These are phyloP conservation scores for Periparus ater DNA, from an alignment of 2,797 vertebrate genomes.

Conservation along the genomic window DNA sequence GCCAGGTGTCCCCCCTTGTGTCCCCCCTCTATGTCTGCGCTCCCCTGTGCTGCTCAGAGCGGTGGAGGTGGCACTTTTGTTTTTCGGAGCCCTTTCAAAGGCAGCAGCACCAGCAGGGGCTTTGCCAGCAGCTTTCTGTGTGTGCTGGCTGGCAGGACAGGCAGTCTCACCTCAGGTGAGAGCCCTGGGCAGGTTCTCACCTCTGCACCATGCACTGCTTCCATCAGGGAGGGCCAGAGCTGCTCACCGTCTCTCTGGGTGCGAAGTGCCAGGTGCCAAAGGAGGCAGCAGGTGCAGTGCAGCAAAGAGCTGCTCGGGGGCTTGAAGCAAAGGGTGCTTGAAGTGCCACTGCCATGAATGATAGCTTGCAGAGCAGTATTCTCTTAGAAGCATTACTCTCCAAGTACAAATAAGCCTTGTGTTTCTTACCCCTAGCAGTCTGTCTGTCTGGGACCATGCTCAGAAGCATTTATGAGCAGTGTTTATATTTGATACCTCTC, in stretches of 20 bases:
- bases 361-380: background rate
- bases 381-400: background rate
- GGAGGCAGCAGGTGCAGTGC: background rate
- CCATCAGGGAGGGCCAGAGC: background rate
- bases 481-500: background rate
- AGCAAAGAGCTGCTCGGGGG: background rate
- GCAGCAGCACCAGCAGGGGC: background rate
- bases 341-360: background rate
- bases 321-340: background rate
- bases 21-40: background rate
- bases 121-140: background rate
- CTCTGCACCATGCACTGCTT: accelerated
- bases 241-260: background rate
- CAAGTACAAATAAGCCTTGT: background rate
- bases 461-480: background rate
- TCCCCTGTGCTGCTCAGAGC: background rate
- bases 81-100: background rate
- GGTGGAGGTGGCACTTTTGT: accelerated
- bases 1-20: background rate
- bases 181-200: background rate
- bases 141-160: background rate
- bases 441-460: accelerated
- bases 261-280: background rate
- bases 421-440: background rate
- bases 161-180: background rate